phyloP scores from a whole-genome alignment of 2,888 invertebrate species.

The Doris montereyensis region DNA sequence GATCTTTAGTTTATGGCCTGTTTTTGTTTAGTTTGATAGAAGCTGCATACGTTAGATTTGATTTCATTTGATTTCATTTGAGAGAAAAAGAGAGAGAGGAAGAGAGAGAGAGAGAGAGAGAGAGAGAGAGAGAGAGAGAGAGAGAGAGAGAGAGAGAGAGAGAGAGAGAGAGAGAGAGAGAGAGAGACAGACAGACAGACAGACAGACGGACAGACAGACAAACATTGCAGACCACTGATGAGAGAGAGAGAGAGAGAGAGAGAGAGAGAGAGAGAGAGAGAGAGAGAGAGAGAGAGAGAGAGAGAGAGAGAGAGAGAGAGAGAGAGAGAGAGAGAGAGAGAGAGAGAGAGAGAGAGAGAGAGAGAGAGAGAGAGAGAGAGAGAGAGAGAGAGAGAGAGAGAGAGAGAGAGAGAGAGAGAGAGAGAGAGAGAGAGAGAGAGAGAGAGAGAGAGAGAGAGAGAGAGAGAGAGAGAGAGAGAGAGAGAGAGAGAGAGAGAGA shows the following conservation, averaged over 20 bases:
- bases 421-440: not conserved
- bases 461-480: too few relatives aligned
- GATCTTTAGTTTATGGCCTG: too few relatives aligned
- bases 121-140: not conserved
- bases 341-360: constrained; percentile 36
- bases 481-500: too few relatives aligned
- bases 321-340: constrained; percentile 33
- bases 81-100: too few relatives aligned
- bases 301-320: not conserved
- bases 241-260: not conserved
- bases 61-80: too few relatives aligned
- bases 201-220: not conserved
- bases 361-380: constrained; percentile 25
- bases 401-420: not conserved
- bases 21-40: too few relatives aligned
- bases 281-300: not conserved
- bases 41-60: too few relatives aligned
- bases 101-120: too few relatives aligned
- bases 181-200: not conserved
- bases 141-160: not conserved
- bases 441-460: constrained; percentile 13
- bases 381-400: not conserved
- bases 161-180: not conserved
- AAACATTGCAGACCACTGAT: not conserved
- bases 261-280: not conserved